Base-by-base conservation (phyloP, 2,113 vertebrate species). In the Strix uralensis region DNA sequence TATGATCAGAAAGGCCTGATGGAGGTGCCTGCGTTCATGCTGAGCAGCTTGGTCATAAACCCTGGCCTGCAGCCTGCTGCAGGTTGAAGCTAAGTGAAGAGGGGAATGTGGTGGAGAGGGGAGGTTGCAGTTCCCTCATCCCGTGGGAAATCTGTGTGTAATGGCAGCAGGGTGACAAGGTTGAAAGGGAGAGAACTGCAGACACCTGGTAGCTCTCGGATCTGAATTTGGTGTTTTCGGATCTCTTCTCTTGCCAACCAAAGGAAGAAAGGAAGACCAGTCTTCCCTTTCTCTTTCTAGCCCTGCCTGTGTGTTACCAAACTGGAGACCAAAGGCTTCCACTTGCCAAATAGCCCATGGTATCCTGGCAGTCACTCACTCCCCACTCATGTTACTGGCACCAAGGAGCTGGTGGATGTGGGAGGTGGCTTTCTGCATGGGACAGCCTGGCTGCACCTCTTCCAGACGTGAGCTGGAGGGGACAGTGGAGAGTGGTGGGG, bases 11-110 rank as follows among this genome's bases (percentile, higher is more conserved):
- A 73, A 54, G 34, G 36, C 57, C 52, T 82, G 40, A 30, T 85
- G 63, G 38, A 96, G 73, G 66, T 94, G 54, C 30, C 30, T 89
- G 70, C 38, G 27, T 87, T 69, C 61, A 40, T 61, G 44, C 69
- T 87, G 81, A 94, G 73, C 61, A 81, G 38, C 55, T 89, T 13
- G 4, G 14, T 69, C 21, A 40, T 79, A 65, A 92, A 71, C 32
- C 19, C 79, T 69, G 34, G 44, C 63, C 69, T 92, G 52, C 47
- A 92, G 67, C 69, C 73, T 90, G 81, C 87, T 81, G 62, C 59
- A 62, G 34, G 51, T 81, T 88, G 67, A 80, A 86, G 44, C 88
- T 92, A 66, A 88, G 58, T 4, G 4, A 80, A 67, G 34, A 44
- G 59, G 18, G 6, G 17, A 77, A 65, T 34, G 49, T 36, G 38